Evolutionary conservation across 1,140 invertebrate species (phyloP), one percentile per base, ranked within the genome.

Genomic region (Mylabris phalerata): DNA sequence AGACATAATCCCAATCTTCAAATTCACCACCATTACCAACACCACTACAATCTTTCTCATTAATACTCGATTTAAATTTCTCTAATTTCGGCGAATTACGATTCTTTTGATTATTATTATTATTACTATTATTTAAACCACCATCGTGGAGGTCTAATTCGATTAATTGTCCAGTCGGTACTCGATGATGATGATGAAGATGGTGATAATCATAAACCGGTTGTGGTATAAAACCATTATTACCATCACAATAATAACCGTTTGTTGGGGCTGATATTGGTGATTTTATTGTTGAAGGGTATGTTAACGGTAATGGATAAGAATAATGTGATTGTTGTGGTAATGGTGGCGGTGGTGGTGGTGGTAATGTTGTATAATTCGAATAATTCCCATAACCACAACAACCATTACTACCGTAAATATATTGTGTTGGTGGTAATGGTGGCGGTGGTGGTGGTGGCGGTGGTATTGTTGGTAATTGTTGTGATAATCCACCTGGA

Each of bases 1-100:
- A 90, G 0, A 90, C 89, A 68, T 87, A 90, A 67, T 88, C 85
- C 87, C 88, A 90, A 47, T 80, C 82, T 57, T 87, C 86, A 56
- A 82, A 84, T 50, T 7, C 73, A 67, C 7, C 71, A 71, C 51
- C 56, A 9, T 54, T 57, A 25, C 9, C 41, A 42, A 41, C 49
- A 42, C 56, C 42, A 24, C 41, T 51, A 75, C 71, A 49, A 55
- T 68, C 64, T 4, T 52, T 68, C 27, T 41, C 41, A 38, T 52
- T 13, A 39, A 39, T 51, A 50, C 55, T 61, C 32, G 6, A 7
- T 10, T 40, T 40, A 7, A 40, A 7, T 40, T 40, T 40, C 6
- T 40, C 6, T 10, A 40, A 40, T 7, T 40, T 10, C 6, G 39
- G 10, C 10, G 10, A 6, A n/a, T 42, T 10, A n/a, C 9, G 41